Conservation (phyloP, 2,113 vertebrate species). For the Suncus etruscus region DNA sequence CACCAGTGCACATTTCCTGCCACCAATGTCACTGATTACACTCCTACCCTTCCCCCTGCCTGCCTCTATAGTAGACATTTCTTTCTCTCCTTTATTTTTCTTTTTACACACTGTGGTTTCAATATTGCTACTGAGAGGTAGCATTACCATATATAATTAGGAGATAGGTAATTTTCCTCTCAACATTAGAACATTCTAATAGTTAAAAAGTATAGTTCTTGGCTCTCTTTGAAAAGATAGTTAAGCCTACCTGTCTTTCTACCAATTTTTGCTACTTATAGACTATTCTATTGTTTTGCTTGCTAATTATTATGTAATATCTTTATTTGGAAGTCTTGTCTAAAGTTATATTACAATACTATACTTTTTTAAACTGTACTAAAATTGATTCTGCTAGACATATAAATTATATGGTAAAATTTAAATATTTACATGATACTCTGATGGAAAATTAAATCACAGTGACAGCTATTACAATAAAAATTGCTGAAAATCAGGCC, state of each 20-base stretch:
- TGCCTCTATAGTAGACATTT: neutral
- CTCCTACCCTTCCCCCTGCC: too few relatives aligned
- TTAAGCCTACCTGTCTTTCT: conserved; percentile 40
- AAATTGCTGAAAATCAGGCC: neutral
- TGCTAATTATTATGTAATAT: conserved; percentile 45
- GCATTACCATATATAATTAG: neutral
- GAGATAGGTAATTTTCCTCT: conserved; percentile 54
- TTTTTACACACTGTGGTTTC: too few relatives aligned
- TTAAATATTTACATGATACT: conserved; percentile 38
- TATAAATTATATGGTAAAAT: conserved; percentile 41
- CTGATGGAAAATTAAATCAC: conserved; percentile 46
- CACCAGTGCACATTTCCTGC: neutral
- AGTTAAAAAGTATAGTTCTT: conserved; percentile 54
- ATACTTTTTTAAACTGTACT: conserved; percentile 33
- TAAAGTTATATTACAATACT: conserved; percentile 40
- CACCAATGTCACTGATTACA: too few relatives aligned
- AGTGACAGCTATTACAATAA: conserved; percentile 2
- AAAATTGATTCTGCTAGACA: conserved; percentile 49
- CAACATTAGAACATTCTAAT: conserved; percentile 42
- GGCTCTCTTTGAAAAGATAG: conserved; percentile 52
- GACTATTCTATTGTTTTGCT: conserved; percentile 35
- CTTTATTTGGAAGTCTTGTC: conserved; percentile 29
- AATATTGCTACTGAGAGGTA: neutral
- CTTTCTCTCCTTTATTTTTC: neutral
- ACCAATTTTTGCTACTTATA: conserved; percentile 48